Conservation (phyloP, 2,797 vertebrate species). For the Sternarchorhynchus goeldii region DNA sequence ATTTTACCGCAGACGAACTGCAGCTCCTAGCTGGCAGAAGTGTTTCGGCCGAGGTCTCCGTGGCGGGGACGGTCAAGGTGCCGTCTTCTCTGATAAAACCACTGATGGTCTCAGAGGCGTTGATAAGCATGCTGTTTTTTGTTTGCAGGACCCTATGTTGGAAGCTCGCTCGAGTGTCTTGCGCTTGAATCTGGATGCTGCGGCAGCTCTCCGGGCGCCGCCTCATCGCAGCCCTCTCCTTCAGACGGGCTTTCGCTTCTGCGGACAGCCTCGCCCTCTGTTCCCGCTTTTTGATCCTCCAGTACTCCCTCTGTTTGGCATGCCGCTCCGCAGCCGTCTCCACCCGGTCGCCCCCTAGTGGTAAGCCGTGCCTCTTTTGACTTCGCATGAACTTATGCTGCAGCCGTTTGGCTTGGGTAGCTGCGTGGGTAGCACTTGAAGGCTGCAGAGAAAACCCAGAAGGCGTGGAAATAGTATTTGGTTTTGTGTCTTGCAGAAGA, state of each 20-base stretch:
- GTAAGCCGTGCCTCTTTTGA: conserved; percentile 62
- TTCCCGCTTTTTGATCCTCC: conserved; percentile 78
- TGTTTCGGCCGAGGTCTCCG: conserved; percentile 11
- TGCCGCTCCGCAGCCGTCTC: conserved; percentile 72
- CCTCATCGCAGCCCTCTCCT: conserved; percentile 71
- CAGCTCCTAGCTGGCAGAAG: conserved; percentile 10
- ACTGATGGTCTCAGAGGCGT: conserved; percentile 66
- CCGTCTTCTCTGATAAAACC: conserved; percentile 79
- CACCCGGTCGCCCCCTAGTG: conserved; percentile 50
- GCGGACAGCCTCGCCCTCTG: conserved; percentile 76
- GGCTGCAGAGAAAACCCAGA: conserved; percentile 45
- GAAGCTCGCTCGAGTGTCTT: conserved; percentile 56
- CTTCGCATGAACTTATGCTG: conserved; percentile 63
- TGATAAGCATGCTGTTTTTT: conserved; percentile 37
- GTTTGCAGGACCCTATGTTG: conserved; percentile 45
- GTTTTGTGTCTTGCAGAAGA: conserved; percentile 50
- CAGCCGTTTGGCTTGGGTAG: conserved; percentile 59
- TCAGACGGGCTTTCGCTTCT: conserved; percentile 68
- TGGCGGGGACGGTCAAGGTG: conserved; percentile 63
- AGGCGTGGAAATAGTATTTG: conserved; percentile 40
- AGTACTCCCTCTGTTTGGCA: conserved; percentile 76
- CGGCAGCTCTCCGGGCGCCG: conserved; percentile 72
- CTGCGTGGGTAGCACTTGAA: conserved; percentile 49
- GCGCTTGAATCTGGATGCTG: conserved; percentile 71
- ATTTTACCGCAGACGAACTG: conserved; percentile 15